Evolutionary conservation across 2,797 vertebrate genomes (phyloP).

Genomic region (Bovichtus variegatus): DNA sequence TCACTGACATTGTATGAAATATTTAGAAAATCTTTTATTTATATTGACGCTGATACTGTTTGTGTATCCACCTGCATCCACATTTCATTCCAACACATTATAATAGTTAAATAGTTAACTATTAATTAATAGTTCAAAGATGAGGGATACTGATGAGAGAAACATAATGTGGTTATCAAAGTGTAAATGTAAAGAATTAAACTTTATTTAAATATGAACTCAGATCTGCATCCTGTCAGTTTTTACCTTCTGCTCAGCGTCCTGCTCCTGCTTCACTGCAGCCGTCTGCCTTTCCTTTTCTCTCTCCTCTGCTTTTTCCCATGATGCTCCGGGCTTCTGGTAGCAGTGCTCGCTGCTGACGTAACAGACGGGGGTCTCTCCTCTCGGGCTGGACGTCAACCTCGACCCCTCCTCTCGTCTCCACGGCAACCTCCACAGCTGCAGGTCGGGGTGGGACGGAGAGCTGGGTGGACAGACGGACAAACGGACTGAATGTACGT

Average conservation of each 20-base stretch:
- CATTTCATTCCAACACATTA: no score
- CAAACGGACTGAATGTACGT: background rate
- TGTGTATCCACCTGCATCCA: no score
- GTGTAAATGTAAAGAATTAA: no score
- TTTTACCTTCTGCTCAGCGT: constrained; percentile 36
- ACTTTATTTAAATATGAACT: no score
- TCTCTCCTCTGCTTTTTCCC: constrained; percentile 61
- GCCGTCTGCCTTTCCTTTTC: background rate
- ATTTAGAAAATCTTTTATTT: no score
- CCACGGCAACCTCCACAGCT: constrained; percentile 96
- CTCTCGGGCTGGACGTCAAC: constrained; percentile 24
- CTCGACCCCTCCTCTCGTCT: constrained; percentile 83
- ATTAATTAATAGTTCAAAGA: no score
- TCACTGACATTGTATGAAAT: no score
- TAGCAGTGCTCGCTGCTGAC: constrained; percentile 98
- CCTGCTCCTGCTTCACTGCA: constrained; percentile 47
- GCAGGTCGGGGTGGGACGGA: constrained; percentile 92
- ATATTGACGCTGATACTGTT: no score
- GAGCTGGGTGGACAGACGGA: constrained; percentile 80
- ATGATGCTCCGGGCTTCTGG: constrained; percentile 90
- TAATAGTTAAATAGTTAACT: no score
- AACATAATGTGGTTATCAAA: no score
- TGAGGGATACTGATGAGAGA: no score
- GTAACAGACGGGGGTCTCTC: constrained; percentile 85
- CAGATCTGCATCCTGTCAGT: no score